Base-by-base conservation (phyloP, 2,888 invertebrate genomes). In the Diploptera punctata region DNA sequence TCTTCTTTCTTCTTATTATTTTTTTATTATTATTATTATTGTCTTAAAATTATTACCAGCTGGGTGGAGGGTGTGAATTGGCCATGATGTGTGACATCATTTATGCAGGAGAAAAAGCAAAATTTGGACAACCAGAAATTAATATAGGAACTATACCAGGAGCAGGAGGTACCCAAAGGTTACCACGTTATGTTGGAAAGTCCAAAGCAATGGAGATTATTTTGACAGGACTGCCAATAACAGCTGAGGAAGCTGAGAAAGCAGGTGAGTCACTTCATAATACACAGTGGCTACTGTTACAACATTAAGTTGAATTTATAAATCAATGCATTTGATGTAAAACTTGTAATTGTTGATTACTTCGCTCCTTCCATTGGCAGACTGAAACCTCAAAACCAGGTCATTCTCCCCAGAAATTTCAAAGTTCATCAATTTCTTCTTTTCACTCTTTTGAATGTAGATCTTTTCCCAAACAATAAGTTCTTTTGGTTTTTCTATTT, bases 61-160 rank as follows among this genome's bases (percentile, higher is more conserved):
- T 99, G 10, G 99, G 99, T 16, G 99, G 99, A 60, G 99, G 99
- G 0, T 98, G 98, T 83, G 99, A 99, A 83, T 82, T 99, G 72
- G 99, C 99, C 1, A 98, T 99, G 99, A 95, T 99, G 90, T 99
- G 99, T 81, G 99, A 99, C 82, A 99, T 99, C 68, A 97, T 99
- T 78, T 98, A 99, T 84, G 99, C 99, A 1, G 98, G 99, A 0
- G 98, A 99, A 78, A 97, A 94, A 81, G 99, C 99, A 19, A 94
- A 93, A 84, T 99, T 99, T 84, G 99, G 97, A 0, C 99, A 99
- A 82, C 99, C 99, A 0, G 99, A 99, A 88, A 98, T 99, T 81
- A 89, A 91, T 70, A 90, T 99, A 79, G 99, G 99, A 67, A 98
- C 98, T 0, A 98, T 99, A 82, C 99, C 93, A 80, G 98, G 99